These are phyloP conservation scores for Morinoia aosen DNA, from an alignment of 2,888 invertebrate species.

Conservation along the genomic window DNA sequence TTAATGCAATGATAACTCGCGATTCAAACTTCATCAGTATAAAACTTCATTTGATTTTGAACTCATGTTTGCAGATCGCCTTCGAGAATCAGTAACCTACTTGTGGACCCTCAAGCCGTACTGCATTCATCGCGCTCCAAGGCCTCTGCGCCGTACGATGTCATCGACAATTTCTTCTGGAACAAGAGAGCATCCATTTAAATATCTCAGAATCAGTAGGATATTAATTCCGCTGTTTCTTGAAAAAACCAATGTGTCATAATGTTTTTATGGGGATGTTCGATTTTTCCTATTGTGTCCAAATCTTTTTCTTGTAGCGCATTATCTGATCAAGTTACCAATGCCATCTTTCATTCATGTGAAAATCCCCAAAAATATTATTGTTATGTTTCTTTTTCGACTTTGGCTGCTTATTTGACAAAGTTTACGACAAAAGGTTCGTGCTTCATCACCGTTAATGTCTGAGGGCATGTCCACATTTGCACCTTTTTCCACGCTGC, in stretches of 20 bases:
- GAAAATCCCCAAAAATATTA: neutral
- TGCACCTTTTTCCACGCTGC: neutral
- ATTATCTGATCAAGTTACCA: no score
- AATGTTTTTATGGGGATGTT: neutral
- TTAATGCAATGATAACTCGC: no score
- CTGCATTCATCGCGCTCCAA: neutral
- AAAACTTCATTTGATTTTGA: no score
- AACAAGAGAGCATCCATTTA: conserved; percentile 63
- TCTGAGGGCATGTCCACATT: neutral
- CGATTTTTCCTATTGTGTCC: neutral
- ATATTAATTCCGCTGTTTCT: neutral
- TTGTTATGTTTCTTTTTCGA: neutral
- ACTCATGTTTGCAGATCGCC: conserved; percentile 57
- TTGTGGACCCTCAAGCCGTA: conserved; percentile 56
- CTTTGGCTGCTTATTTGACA: neutral
- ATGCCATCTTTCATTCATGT: neutral
- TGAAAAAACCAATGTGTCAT: neutral
- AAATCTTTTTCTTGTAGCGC: neutral
- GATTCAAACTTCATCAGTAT: no score
- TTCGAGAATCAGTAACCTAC: conserved; percentile 60
- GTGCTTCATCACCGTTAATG: neutral
- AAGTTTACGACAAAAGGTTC: neutral
- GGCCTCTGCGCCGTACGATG: neutral
- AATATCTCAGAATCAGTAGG: neutral
- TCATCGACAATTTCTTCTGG: conserved; percentile 61